phyloP scores from a whole-genome alignment of 2,113 vertebrate genomes.

The Crotophaga sulcirostris region DNA sequence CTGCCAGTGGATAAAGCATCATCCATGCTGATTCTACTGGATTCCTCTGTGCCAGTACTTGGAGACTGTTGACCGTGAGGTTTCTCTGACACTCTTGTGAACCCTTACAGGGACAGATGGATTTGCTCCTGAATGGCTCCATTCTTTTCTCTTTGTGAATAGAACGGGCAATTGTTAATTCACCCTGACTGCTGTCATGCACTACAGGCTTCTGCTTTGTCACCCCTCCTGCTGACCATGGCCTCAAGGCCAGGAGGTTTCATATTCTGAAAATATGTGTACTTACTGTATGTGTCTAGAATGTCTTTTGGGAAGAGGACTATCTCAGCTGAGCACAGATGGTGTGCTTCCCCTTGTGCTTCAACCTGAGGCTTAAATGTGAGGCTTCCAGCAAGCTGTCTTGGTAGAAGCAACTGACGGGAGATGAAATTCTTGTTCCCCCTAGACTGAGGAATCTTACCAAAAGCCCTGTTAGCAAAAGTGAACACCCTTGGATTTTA shows the following conservation, averaged over 20 bases:
- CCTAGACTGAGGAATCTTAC: background rate
- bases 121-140: slow-evolving; percentile 54
- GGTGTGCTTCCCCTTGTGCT: background rate
- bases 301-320: background rate
- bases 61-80: slow-evolving; percentile 34
- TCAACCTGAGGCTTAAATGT: background rate
- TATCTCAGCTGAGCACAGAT: accelerated
- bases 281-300: slow-evolving; percentile 17
- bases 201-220: slow-evolving; percentile 42
- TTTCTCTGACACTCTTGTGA: slow-evolving; percentile 51
- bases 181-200: slow-evolving; percentile 33
- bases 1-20: background rate
- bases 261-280: background rate
- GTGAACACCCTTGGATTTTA: background rate
- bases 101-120: slow-evolving; percentile 44
- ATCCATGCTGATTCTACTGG: background rate
- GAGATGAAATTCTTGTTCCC: background rate
- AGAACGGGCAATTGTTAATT: slow-evolving; percentile 23
- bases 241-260: slow-evolving; percentile 30
- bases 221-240: slow-evolving; percentile 28
- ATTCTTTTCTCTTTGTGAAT: slow-evolving; percentile 48
- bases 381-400: background rate
- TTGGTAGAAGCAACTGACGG: background rate
- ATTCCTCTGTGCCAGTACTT: slow-evolving; percentile 19
- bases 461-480: background rate